A percentile compares a stretch with the other conserved stretches of the same genome.
Evolutionary conservation across 2,888 invertebrate species (phyloP).

Genomic region (Hofmannophila pseudospretella): DNA sequence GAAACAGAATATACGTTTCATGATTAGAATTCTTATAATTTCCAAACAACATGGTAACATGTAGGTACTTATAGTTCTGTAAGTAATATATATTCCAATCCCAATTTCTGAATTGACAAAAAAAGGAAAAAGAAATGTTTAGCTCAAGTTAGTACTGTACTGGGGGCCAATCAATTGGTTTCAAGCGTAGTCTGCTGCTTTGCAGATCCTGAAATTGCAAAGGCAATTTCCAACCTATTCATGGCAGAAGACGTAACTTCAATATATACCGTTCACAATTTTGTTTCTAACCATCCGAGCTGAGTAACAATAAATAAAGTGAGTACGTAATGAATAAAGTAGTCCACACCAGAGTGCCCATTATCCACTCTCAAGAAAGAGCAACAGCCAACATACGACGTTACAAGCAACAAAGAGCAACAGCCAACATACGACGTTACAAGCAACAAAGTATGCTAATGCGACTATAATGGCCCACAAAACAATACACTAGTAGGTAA

Average conservation of each 20-base stretch:
- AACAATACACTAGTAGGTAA: constrained; percentile 65
- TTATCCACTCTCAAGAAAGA: not conserved
- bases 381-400: constrained; percentile 1
- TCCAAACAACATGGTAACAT: no score
- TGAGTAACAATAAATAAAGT: not conserved
- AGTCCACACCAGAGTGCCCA: not conserved
- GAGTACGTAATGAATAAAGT: constrained; percentile 11
- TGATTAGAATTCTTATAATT: constrained; percentile 50
- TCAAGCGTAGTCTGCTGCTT: not conserved
- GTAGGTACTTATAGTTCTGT: no score
- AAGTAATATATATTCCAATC: no score
- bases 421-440: constrained; percentile 2
- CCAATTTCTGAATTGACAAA: no score
- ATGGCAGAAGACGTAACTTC: not conserved
- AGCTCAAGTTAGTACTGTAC: no score
- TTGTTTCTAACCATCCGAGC: not conserved
- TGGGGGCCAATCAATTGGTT: not conserved
- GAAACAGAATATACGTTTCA: constrained; percentile 43
- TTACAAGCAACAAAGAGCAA: constrained; percentile 14
- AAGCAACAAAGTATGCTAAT: constrained; percentile 50
- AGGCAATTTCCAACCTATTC: not conserved
- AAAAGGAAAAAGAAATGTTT: no score
- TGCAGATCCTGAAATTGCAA: not conserved
- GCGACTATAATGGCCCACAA: constrained; percentile 60
- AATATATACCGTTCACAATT: not conserved